A percentile compares a stretch with the other conserved stretches of the same genome.
Evolutionary conservation across 2,797 vertebrate genomes (phyloP).

Genomic region (Heterohyrax brucei): DNA sequence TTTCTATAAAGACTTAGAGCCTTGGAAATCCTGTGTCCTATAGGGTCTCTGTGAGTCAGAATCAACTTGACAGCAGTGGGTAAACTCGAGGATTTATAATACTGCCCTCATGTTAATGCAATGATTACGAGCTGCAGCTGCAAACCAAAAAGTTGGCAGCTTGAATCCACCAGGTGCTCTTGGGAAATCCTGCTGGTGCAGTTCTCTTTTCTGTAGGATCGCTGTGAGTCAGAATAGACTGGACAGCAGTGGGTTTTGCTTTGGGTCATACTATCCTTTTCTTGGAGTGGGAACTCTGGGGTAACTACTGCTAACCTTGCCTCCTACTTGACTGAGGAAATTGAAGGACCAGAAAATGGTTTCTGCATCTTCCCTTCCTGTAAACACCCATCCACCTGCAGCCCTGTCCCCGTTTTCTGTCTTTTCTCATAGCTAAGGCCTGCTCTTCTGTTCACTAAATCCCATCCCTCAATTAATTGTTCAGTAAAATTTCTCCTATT

Average conservation of each 20-base stretch:
- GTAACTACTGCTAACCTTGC: not conserved
- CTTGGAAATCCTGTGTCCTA: no score
- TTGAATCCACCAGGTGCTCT: no score
- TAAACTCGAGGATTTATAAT: not conserved
- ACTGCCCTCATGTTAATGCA: not conserved
- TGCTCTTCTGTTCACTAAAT: not conserved
- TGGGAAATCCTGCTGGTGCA: no score
- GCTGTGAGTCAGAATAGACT: no score
- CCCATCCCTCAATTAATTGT: not conserved
- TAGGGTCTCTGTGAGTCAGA: no score
- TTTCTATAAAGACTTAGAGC: no score
- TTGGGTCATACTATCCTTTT: not conserved
- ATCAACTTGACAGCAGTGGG: no score
- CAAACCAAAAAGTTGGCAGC: no score
- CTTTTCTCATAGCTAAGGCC: not conserved
- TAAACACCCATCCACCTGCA: not conserved
- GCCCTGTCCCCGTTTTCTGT: not conserved
- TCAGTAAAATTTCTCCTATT: not conserved
- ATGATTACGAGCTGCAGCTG: no score
- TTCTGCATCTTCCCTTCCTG: not conserved
- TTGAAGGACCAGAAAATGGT: not conserved
- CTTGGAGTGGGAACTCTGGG: no score
- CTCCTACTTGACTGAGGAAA: constrained; percentile 52
- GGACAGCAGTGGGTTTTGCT: no score
- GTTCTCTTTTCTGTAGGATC: no score